A percentile compares a stretch with the other conserved stretches of the same genome.
Evolutionary conservation across 2,113 vertebrate genomes (phyloP).

Genomic region (Bungarus multicinctus): DNA sequence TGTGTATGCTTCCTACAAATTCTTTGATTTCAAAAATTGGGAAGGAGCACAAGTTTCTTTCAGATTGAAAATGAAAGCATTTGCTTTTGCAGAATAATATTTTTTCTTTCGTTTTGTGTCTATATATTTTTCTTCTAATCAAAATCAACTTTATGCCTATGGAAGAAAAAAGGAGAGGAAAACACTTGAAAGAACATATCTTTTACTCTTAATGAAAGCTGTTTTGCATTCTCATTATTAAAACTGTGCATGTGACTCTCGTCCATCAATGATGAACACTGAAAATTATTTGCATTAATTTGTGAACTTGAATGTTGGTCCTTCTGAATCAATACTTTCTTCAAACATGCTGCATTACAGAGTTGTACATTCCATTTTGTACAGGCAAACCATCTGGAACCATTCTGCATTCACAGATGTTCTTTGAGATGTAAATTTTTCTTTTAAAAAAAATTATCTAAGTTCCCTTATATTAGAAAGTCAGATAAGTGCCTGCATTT

Average conservation of each 20-base stretch:
- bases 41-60: not conserved
- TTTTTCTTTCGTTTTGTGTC: constrained; percentile 18
- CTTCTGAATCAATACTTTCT: constrained; percentile 6
- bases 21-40: not conserved
- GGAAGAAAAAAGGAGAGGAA: constrained; percentile 21
- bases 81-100: constrained; percentile 28
- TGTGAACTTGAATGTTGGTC: constrained; percentile 47
- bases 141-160: constrained; percentile 34
- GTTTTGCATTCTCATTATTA: constrained; percentile 37
- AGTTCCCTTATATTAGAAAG: not conserved
- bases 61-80: not conserved
- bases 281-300: constrained; percentile 23
- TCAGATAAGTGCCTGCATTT: not conserved
- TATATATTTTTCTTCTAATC: constrained; percentile 18
- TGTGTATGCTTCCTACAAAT: not conserved
- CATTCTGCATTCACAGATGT: constrained; percentile 21
- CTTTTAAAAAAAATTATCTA: constrained; percentile 39
- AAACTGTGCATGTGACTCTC: constrained; percentile 34
- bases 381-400: constrained; percentile 45
- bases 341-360: constrained; percentile 34
- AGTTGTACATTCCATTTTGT: constrained; percentile 28
- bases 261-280: constrained; percentile 35
- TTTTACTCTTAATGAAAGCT: constrained; percentile 4
- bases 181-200: constrained; percentile 35
- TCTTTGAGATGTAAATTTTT: constrained; percentile 43